Evolutionary conservation across 2,888 invertebrate species (phyloP), one percentile per base, ranked within the genome.

Genomic region (Coenonympha arcania): DNA sequence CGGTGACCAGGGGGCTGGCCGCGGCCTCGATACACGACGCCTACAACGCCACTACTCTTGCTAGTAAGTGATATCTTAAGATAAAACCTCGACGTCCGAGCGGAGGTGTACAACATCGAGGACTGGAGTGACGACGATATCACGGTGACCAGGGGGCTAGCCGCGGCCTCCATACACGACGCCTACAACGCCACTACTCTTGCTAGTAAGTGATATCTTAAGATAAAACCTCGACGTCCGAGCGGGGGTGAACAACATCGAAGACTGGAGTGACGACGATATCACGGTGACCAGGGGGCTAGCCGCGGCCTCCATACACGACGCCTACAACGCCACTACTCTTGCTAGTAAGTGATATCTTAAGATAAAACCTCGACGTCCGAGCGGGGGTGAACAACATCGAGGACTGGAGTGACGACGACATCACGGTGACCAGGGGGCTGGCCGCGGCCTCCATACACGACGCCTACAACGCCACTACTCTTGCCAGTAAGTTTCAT

Each of bases 71-170:
- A n/a, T n/a, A n/a, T n/a, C n/a, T n/a, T n/a, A n/a, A n/a, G n/a
- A n/a, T n/a, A n/a, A n/a, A 75, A 83, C 37, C 64, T 87, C 1
- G 65, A 84, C 6, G 77, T 88, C 2, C 85, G 83, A 51, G 63
- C 88, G 1, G 89, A 88, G 1, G 84, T 84, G 2, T 78, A 79
- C 59, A 74, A 81, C 50, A 67, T 88, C 4, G 74, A 78, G 20
- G 79, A 86, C 41, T 88, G 86, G 86, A 73, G 75, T 2, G 88
- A 89, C 11, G 73, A 80, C 11, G 73, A 79, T 9, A 77, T 79
- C 18, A 78, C 80, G 0, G 67, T 87, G 56, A 87, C 83, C 6
- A 71, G 82, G 30, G 76, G 77, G 5, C 68, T 90, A 0, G 60
- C 65, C 0, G 59, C 66, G 0, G 80, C 81, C 1, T 40, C 66